Evolutionary conservation across 2,888 invertebrate species (phyloP), one percentile per base, ranked within the genome.

Genomic region (Hemaris fuciformis): DNA sequence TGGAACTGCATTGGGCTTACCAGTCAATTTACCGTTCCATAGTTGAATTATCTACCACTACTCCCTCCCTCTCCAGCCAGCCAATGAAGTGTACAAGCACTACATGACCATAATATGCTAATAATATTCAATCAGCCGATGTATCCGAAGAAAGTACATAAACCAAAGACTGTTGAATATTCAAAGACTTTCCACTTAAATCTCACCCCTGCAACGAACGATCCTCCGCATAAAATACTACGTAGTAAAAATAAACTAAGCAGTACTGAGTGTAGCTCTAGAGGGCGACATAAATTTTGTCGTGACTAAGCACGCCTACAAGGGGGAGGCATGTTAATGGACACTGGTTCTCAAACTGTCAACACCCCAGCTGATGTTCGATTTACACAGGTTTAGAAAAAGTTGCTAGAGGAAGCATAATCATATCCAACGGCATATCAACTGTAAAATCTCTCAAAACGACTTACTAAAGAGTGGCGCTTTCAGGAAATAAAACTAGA

Each of bases 301-400:
- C 78, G 77, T 76, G 77, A 75, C 75, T 69, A 58, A 63, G 64
- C 60, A 73, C 79, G 76, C 79, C 79, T 74, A 76, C 75, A 66
- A n/a, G 25, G 7, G 27, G 31, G 25, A 59, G 62, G 56, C 62
- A 45, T 38, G 46, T 59, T 58, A 59, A 25, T 57, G 38, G 25
- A n/a, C 66, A 56, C 27, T 46, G 67, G 8, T 48, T 64, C 64
- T 66, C 66, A 71, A 71, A 62, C 57, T 57, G 64, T 56, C 0
- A 8, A 38, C 13, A 25, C 38, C 20, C 18, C 15, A 5, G 20
- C 22, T 25, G 8, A 43, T 20, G 20, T 20, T 45, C 1, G 3
- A 45, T 7, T 20, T 6, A 53, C 13, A 27, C n/a, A n/a, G n/a
- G n/a, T n/a, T n/a, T n/a, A n/a, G n/a, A n/a, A n/a, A n/a, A n/a